Percentiles rank a stretch among this genome's conserved stretches.
phyloP scores from a whole-genome alignment of 2,113 vertebrate genomes.

The Clarias gariepinus region DNA sequence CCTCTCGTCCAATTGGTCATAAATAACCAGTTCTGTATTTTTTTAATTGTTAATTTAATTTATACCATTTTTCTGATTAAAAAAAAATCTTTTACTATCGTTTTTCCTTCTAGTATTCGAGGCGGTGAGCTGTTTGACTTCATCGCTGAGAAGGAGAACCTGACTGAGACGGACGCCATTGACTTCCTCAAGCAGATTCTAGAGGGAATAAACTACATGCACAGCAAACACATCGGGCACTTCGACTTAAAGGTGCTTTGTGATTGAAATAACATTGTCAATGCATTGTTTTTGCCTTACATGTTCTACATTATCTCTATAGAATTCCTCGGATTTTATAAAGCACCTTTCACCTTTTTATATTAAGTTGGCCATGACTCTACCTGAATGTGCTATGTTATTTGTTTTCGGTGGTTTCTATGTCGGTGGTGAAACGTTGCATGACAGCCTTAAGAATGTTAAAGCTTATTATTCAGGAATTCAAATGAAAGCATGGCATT shows the following conservation, averaged over 20 bases:
- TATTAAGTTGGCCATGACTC: background rate
- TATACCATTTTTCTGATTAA: background rate
- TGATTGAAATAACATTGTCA: background rate
- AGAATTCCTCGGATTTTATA: background rate
- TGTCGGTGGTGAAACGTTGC: background rate
- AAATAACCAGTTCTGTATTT: background rate
- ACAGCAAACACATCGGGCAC: conserved; percentile 68
- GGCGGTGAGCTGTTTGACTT: conserved; percentile 84
- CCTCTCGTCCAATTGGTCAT: too few relatives aligned
- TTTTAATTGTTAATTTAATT: background rate
- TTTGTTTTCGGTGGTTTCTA: background rate
- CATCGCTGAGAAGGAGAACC: conserved; percentile 77
- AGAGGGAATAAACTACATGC: conserved; percentile 69
- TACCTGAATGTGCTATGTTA: background rate
- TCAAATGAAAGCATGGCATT: background rate
- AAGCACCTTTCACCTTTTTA: background rate
- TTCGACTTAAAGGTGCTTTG: conserved; percentile 74
- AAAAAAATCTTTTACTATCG: background rate
- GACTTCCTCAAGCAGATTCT: conserved; percentile 79
- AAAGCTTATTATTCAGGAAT: background rate
- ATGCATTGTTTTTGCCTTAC: background rate
- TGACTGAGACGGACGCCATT: conserved; percentile 76
- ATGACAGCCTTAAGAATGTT: background rate
- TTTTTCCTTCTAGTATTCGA: conserved; percentile 56
- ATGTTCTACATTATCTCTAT: background rate